Base-by-base conservation (phyloP, 2,888 invertebrate genomes). In the Diploptera punctata region DNA sequence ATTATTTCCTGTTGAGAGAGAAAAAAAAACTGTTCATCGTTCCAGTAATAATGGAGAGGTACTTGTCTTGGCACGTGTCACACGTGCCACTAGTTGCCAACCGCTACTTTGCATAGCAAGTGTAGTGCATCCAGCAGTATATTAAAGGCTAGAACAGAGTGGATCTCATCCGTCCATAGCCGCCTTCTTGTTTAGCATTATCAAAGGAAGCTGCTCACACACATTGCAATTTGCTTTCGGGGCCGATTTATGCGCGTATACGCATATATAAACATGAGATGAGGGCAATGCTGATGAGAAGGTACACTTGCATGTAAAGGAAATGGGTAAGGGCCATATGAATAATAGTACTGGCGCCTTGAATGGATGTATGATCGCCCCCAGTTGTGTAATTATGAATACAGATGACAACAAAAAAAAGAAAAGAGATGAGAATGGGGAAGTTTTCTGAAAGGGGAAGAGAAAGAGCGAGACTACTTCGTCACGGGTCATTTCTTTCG, bases 361-460 rank as follows among this genome's bases (percentile, higher is more conserved):
- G 2, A 52, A 52, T 52, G 1, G 52, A 24, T 24, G 21, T 24
- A 10, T 52, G 13, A 65, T 44, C 44, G 16, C 65, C 65, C 65
- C 65, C 65, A 65, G n/a, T 44, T 10, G 47, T 65, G 47, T 65
- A 65, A 65, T 65, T 65, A 65, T 65, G 65, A 47, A 47, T 65
- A 24, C 26, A 65, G 65, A 65, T 47, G 65, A 65, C 65, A 65
- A 21, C 38, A 38, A 57, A n/a, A 57, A 2, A 24, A 24, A 52
- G 7, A 3, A 18, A 47, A 47, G 52, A 24, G 10, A 52, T 2
- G 24, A 24, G 21, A 21, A 21, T 33, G 21, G 52, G 49, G 10
- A 52, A 24, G 1, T 52, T 52, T 52, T 52, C 10, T 52, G 52
- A 52, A 52, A 21, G 26, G 26, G 10, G 19, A 24, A 24, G 24